These are phyloP conservation scores for Atta cephalotes DNA, from an alignment of 1,140 invertebrate genomes.

Conservation along the genomic window DNA sequence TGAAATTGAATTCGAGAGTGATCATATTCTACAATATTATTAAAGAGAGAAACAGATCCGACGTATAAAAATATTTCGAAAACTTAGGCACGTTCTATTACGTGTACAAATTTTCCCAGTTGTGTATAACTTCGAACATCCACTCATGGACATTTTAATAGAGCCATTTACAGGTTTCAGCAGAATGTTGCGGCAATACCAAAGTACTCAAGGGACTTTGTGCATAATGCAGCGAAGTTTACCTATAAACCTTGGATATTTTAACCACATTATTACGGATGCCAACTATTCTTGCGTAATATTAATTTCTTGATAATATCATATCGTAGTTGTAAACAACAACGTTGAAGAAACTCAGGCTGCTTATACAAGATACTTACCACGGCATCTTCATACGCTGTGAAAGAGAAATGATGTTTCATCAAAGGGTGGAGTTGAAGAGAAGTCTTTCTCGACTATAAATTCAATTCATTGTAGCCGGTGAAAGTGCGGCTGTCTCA, in stretches of 20 bases:
- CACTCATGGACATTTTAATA: slow-evolving; percentile 51
- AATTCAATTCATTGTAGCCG: slow-evolving; percentile 43
- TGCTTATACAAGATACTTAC: neutral
- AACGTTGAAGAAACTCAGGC: neutral
- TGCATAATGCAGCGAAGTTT: slow-evolving; percentile 50
- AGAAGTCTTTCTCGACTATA: slow-evolving; percentile 28
- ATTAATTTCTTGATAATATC: slow-evolving; percentile 1
- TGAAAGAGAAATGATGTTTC: neutral
- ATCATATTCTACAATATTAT: neutral
- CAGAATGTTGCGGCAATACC: slow-evolving; percentile 50
- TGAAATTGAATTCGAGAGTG: neutral
- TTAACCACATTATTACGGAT: slow-evolving; percentile 47
- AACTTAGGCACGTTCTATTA: neutral
- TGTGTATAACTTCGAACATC: slow-evolving; percentile 34
- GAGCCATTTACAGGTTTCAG: slow-evolving; percentile 54
- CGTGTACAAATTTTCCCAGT: slow-evolving; percentile 1
- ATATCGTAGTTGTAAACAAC: neutral
- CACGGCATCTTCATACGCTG: neutral
- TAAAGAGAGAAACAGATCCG: neutral
- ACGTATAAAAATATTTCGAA: slow-evolving; percentile 16
- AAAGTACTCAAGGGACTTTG: slow-evolving; percentile 51
- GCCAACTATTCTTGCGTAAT: slow-evolving; percentile 11
- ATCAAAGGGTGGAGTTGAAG: neutral
- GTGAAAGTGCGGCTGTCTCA: slow-evolving; percentile 1
- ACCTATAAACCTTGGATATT: slow-evolving; percentile 52